A percentile compares a stretch with the other conserved stretches of the same genome.
Conservation (phyloP, 2,113 vertebrate species). For the Eulacestoma nigropectus region DNA sequence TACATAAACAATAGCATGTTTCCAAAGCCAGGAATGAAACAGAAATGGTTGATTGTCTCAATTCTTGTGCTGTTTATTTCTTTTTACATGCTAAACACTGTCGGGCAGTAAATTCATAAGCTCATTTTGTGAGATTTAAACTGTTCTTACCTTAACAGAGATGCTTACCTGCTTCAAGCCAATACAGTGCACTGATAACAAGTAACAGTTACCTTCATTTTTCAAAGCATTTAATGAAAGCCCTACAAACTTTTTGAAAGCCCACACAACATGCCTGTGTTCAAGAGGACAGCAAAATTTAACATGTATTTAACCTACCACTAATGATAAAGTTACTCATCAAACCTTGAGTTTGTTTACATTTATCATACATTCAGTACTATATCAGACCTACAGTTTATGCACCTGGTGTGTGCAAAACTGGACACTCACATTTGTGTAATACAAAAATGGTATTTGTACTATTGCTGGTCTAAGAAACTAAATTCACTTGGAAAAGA, state of each 20-base stretch:
- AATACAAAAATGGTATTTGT: not conserved
- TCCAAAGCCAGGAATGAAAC: not conserved
- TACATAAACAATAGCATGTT: not conserved
- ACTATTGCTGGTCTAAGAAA: not conserved
- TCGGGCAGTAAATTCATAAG: not conserved
- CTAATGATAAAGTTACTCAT: not conserved
- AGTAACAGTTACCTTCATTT: not conserved
- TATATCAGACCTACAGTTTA: not conserved
- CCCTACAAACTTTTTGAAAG: not conserved
- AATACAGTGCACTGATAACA: not conserved
- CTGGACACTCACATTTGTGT: not conserved
- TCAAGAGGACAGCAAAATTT: not conserved
- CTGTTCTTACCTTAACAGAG: not conserved
- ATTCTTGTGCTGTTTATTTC: not conserved
- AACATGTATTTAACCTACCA: not conserved
- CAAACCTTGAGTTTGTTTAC: not conserved
- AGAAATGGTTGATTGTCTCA: not conserved
- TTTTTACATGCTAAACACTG: not conserved
- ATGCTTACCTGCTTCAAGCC: not conserved
- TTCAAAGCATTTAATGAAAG: not conserved
- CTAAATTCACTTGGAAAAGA: not conserved
- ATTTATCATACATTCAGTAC: not conserved
- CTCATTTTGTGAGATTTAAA: not conserved
- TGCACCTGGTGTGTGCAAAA: not conserved
- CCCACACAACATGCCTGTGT: rapidly evolving